Base-by-base conservation (phyloP, 1,140 invertebrate genomes). In the Ceratina australensis region DNA sequence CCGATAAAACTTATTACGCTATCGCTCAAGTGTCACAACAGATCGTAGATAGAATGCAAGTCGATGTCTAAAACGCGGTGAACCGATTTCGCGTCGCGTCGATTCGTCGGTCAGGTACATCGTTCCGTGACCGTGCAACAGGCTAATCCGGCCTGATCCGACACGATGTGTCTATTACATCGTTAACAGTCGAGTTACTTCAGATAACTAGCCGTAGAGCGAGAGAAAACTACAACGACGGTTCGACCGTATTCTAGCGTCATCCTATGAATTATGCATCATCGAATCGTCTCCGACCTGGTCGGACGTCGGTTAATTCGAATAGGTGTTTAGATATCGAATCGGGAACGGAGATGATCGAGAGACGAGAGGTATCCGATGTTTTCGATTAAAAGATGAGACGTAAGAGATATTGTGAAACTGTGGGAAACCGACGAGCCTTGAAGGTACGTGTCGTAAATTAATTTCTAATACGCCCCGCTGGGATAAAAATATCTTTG, bases 21-120 rank as follows among this genome's bases (percentile, higher is more conserved):
- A 86, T 87, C 85, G 76, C 75, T 86, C 82, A 87, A 76, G 77
- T 87, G 85, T 86, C 86, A 85, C 67, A 87, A 86, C 80, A 86
- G 84, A 86, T 87, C 80, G 61, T 50, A 81, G 86, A 87, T 87
- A 85, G 85, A 81, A 86, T 86, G 83, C 63, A 7, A 72, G 66
- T 59, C 59, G 56, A 73, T 47, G 73, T 83, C 82, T 80, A 71
- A 82, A 79, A 72, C 60, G 80, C 42, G 61, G 61, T 68, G 59
- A 61, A 72, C 77, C 67, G 76, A 84, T 81, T 84, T 82, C 54
- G 72, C 63, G 49, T 60, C 33, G 33, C 33, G 33, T 54, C 54
- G 75, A 49, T 59, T 20, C 63, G 66, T 28, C 75, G 79, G 47
- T 10, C 67, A 59, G 74, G 49, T 7, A 54, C 49, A 16, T 12